Base-by-base conservation (phyloP, 2,888 invertebrate species). In the Noctua janthina region DNA sequence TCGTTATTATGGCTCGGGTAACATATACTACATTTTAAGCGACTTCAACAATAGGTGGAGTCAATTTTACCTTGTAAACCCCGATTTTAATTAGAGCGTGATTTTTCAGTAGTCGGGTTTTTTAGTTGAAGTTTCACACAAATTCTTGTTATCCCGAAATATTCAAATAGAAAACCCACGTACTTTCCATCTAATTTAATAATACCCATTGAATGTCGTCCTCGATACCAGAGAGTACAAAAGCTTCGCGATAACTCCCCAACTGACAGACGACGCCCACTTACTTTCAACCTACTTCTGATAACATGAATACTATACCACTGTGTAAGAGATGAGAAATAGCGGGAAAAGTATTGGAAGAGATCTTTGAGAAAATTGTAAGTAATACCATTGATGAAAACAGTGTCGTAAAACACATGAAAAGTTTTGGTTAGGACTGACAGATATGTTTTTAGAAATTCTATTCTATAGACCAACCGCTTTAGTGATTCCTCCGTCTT, bases 181-280 rank as follows among this genome's bases (percentile, higher is more conserved):
- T 74, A 43, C n/a, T 62, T 69, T 35, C 35, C 62, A 64, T 68
- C 62, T 76, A 76, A 79, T 85, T 86, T 76, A 70, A 83, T 83
- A 69, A 64, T 62, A 76, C 39, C 20, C 17, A 8, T 69, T 80
- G 73, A 83, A 73, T 39, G 13, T 51, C 35, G 54, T 73, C 64
- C 66, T 83, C 74, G 70, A 81, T 76, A 85, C 29, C 46, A 20
- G 35, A 76, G 67, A 75, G 76, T 71, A 87, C 80, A 85, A 85
- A 85, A 85, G 84, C 75, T 77, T n/a, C 69, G 76, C 43, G 85
- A 87, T 89, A 88, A 81, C 79, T 78, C 82, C 79, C 69, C 51
- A 81, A 74, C 79, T 66, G 82, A 87, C 79, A 85, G 85, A 74
- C 83, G 73, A 73, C 86, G 76, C 85, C 82, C 77, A 86, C 85